These are phyloP conservation scores for Tipula helvola DNA, from an alignment of 2,888 invertebrate species.

Conservation along the genomic window DNA sequence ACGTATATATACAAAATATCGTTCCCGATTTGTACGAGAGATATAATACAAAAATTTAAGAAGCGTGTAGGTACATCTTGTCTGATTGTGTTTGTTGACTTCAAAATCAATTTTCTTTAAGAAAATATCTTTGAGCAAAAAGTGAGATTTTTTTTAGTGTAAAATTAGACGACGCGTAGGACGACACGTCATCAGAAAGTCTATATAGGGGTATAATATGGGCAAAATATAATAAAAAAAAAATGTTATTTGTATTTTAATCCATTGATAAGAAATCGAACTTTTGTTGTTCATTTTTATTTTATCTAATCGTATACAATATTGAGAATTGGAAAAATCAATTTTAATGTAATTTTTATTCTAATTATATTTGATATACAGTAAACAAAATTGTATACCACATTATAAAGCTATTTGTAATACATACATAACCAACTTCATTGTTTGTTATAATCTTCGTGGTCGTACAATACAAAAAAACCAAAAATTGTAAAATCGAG, in stretches of 20 bases:
- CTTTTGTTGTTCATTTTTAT: not conserved
- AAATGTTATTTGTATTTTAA: not conserved
- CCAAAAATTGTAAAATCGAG: not conserved
- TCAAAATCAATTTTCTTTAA: not conserved
- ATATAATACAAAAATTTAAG: not conserved
- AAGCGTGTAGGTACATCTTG: not conserved
- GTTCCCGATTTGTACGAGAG: not conserved
- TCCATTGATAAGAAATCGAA: not conserved
- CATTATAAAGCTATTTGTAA: not conserved
- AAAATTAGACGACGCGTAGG: not conserved
- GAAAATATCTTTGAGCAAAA: not conserved
- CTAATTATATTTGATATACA: not conserved
- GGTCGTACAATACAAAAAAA: not conserved
- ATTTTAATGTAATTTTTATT: not conserved
- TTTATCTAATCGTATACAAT: not conserved
- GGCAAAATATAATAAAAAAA: not conserved
- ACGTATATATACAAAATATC: not conserved
- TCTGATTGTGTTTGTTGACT: not conserved
- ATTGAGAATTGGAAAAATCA: not conserved
- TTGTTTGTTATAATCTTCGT: not conserved
- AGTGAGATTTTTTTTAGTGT: not conserved
- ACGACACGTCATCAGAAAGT: not conserved
- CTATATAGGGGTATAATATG: not conserved
- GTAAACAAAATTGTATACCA: not conserved
- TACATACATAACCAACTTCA: not conserved